phyloP scores from a whole-genome alignment of 2,797 vertebrate genomes.

The Phyllotis vaccarum region DNA sequence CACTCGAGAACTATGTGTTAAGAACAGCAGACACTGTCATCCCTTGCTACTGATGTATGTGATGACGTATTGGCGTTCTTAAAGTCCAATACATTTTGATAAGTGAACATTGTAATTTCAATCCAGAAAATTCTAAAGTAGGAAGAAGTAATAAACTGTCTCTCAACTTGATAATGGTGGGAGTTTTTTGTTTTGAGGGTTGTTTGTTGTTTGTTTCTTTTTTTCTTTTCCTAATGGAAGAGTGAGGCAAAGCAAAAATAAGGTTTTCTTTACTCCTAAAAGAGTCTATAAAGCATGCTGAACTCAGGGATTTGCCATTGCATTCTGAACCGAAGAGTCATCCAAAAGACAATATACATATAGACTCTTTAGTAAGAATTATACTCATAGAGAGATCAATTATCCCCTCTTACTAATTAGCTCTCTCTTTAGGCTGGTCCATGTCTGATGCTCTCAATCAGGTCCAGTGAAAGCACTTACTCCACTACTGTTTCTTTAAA shows the following conservation, averaged over 20 bases:
- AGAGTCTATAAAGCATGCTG: not conserved
- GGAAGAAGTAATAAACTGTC: not conserved
- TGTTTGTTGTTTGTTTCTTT: no score
- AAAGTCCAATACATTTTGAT: conserved; percentile 10
- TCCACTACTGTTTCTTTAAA: not conserved
- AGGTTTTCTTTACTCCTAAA: not conserved
- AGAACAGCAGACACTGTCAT: not conserved
- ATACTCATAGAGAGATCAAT: not conserved
- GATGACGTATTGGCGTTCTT: not conserved
- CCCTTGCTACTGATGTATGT: not conserved
- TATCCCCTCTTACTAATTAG: not conserved
- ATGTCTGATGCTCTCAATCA: not conserved
- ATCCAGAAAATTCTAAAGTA: conserved; percentile 41
- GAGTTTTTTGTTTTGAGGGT: no score
- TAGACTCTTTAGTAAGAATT: not conserved
- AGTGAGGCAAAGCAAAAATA: not conserved
- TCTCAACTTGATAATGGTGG: not conserved
- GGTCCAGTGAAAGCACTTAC: not conserved
- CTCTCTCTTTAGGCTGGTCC: not conserved
- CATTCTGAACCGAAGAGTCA: not conserved
- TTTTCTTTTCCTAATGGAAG: not conserved
- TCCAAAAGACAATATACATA: not conserved
- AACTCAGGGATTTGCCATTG: not conserved
- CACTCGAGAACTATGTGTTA: not conserved
- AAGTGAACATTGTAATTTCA: not conserved